Base-by-base conservation (phyloP, 2,113 vertebrate species). In the Solea solea region DNA sequence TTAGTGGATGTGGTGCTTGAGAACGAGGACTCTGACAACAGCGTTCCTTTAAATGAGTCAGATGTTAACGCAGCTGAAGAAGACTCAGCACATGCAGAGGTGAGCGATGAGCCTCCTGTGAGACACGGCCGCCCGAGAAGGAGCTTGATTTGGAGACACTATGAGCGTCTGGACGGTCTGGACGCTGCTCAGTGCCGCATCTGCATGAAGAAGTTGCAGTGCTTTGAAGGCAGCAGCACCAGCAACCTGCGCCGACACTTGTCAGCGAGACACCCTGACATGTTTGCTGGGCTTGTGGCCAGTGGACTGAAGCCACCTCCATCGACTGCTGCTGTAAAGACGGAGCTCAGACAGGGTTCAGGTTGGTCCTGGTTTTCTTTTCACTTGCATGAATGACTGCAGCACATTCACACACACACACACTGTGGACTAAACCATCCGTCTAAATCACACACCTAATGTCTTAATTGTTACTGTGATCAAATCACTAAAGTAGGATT, bases 71-170 rank as follows among this genome's bases (percentile, higher is more conserved):
- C 69, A 21, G 21, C 52, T 34, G 53, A 81, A 21, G 21, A 21
- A 8, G 64, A 73, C 53, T 64, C 7, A 10, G 50, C 11, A 12
- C 42, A 11, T 15, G 14, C 2, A 64, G 40, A 15, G 9, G 28
- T 1, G 53, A 45, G n/a, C 0, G 10, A 51, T 1, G 2, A 65
- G n/a, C 51, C 0, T 21, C 27, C 60, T 49, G 56, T 21, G 0
- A 44, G 3, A 63, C 14, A 13, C 1, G 66, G 28, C 12, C 76
- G 8, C 10, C 62, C 58, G 4, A 84, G 75, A 57, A 82, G 84
- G 50, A 93, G 92, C 16, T 56, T 86, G 7, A 81, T 93, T 27
- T 94, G 93, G 93, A 85, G 54, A n/a, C 80, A 88, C 44, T 93
- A 84, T 34, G 72, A 88, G 21, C 81, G 66, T 3, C 59, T 91